Conservation (phyloP, 1,140 invertebrate genomes). For the Heliconius hewitsoni region DNA sequence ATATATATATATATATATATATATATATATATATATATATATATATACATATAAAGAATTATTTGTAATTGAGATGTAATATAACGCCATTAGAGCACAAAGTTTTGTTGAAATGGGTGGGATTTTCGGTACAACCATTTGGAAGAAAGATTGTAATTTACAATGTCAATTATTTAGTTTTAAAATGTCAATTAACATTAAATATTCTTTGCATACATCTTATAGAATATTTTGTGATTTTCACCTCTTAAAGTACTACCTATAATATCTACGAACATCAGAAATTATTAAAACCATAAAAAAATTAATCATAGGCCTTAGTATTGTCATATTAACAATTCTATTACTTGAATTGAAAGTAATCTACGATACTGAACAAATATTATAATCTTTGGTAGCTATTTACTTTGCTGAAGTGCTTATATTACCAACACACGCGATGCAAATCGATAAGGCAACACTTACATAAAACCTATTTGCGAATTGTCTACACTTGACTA, state of each 20-base stretch:
- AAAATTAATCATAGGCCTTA: too few species aligned
- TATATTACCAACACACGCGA: constrained; percentile 9
- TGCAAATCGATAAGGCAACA: constrained; percentile 13
- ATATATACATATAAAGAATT: background rate
- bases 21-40: background rate
- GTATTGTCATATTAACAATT: too few species aligned
- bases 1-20: too few species aligned
- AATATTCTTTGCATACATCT: too few species aligned
- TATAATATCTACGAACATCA: too few species aligned
- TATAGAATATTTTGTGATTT: too few species aligned
- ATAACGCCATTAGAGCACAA: background rate
- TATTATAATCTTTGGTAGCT: background rate
- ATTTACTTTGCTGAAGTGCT: constrained; percentile 23
- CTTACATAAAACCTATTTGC: constrained; percentile 1
- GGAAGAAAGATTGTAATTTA: too few species aligned
- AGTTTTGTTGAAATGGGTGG: background rate
- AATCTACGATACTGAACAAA: background rate
- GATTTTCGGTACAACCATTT: background rate
- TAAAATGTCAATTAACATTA: too few species aligned
- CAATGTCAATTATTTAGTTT: too few species aligned
- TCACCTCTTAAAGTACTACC: too few species aligned
- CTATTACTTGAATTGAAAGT: background rate
- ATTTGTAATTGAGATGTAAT: background rate
- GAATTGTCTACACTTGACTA: background rate
- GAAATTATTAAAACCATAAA: too few species aligned